A percentile compares a stretch with the other conserved stretches of the same genome.
phyloP scores from a whole-genome alignment of 2,797 vertebrate genomes.

The Schizopygopsis pylzovi region DNA sequence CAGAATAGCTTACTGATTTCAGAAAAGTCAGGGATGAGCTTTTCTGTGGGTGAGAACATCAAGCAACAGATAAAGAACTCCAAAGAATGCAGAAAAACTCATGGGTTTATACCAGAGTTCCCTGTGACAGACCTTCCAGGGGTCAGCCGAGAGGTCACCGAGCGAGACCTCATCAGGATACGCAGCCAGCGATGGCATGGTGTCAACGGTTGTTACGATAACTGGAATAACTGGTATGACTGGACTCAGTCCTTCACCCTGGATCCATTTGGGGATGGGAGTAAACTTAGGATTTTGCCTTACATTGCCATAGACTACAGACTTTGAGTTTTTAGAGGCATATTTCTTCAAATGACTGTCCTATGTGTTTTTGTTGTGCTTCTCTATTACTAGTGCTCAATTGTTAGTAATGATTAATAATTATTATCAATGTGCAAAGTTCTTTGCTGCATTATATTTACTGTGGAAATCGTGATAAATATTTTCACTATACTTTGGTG shows the following conservation, averaged over 20 bases:
- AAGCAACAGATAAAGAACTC: constrained; percentile 84
- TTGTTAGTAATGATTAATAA: too few species aligned
- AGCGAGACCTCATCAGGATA: constrained; percentile 84
- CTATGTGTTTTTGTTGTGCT: background rate
- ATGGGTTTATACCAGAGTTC: constrained; percentile 79
- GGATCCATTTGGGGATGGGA: constrained; percentile 89
- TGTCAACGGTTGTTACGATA: constrained; percentile 94
- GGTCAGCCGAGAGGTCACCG: constrained; percentile 82
- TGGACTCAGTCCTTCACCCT: constrained; percentile 96
- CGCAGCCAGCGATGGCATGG: constrained; percentile 87
- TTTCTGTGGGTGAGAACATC: constrained; percentile 82
- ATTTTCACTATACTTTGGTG: too few species aligned
- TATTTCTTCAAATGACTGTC: background rate
- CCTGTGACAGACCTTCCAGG: constrained; percentile 84
- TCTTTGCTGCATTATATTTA: too few species aligned
- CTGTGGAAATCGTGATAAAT: too few species aligned
- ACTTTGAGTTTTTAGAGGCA: background rate
- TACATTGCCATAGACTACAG: constrained; percentile 93
- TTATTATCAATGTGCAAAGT: too few species aligned
- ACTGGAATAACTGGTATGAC: constrained; percentile 92
- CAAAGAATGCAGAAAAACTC: constrained; percentile 80
- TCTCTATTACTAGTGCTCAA: background rate
- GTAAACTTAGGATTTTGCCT: constrained; percentile 91
- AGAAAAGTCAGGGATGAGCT: too few species aligned
- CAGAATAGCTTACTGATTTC: constrained; percentile 89